Conservation (phyloP, 2,888 invertebrate species). For the Tubiluchus corallicola region DNA sequence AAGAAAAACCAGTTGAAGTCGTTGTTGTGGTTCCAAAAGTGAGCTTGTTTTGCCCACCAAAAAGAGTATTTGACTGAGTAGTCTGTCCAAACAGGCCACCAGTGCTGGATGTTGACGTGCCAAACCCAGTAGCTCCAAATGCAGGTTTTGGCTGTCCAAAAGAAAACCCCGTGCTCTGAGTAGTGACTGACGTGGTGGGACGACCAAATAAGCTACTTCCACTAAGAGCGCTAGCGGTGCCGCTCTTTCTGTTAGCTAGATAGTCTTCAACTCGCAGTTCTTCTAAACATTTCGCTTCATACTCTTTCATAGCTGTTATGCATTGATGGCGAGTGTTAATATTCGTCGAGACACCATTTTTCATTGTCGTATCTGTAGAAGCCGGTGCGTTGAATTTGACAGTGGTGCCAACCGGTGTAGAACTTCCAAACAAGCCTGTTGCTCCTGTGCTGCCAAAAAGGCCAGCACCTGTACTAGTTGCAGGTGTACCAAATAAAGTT, state of each 20-base stretch:
- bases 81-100: conserved; percentile 7
- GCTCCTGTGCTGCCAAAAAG: too few species aligned
- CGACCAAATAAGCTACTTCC: too few species aligned
- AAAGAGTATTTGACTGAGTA: background rate
- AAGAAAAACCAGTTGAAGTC: conserved; percentile 24
- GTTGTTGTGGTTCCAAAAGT: too few species aligned
- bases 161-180: too few species aligned
- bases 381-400: conserved; percentile 69
- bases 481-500: too few species aligned
- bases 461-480: conserved; percentile 24
- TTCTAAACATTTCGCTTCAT: conserved; percentile 80
- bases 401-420: conserved; percentile 51
- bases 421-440: too few species aligned
- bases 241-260: conserved; percentile 58
- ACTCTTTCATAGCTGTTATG: conserved; percentile 97
- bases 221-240: conserved; percentile 8
- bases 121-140: conserved; percentile 8
- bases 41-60: too few species aligned
- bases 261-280: conserved; percentile 89
- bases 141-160: too few species aligned
- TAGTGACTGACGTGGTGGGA: conserved; percentile 37
- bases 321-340: conserved; percentile 88
- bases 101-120: conserved; percentile 10
- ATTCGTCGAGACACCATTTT: conserved; percentile 59
- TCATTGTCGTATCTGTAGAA: conserved; percentile 76